Evolutionary conservation across 2,888 invertebrate genomes (phyloP).

Genomic region (Sminthurinus aureus): DNA sequence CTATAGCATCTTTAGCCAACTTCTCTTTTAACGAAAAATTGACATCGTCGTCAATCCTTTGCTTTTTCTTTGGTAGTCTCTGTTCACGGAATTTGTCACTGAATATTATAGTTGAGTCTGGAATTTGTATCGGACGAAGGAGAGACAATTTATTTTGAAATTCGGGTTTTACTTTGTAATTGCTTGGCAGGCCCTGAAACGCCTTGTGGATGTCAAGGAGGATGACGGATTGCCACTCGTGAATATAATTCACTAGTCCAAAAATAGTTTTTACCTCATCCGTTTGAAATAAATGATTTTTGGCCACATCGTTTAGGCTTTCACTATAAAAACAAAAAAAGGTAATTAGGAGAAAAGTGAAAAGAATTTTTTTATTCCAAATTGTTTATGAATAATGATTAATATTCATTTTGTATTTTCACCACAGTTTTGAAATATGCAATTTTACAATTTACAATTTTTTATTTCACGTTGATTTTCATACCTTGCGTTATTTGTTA

Average conservation of each 20-base stretch:
- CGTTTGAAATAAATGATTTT: not conserved
- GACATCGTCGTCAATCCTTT: not conserved
- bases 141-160: not conserved
- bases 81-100: not conserved
- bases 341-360: not conserved
- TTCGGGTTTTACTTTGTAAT: not conserved
- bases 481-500: not conserved
- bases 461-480: not conserved
- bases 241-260: not conserved
- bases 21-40: not conserved
- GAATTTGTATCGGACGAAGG: not conserved
- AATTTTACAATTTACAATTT: not conserved
- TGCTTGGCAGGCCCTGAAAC: not conserved
- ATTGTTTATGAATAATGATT: not conserved
- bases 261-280: not conserved
- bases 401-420: not conserved
- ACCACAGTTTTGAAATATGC: not conserved
- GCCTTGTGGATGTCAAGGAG: not conserved
- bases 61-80: not conserved
- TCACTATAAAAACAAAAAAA: not conserved
- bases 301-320: not conserved
- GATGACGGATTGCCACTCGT: not conserved
- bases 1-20: not conserved
- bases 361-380: not conserved
- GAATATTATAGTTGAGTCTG: not conserved